Evolutionary conservation across 1,140 invertebrate species (phyloP), one percentile per base, ranked within the genome.

Genomic region (Camponotus pennsylvanicus): DNA sequence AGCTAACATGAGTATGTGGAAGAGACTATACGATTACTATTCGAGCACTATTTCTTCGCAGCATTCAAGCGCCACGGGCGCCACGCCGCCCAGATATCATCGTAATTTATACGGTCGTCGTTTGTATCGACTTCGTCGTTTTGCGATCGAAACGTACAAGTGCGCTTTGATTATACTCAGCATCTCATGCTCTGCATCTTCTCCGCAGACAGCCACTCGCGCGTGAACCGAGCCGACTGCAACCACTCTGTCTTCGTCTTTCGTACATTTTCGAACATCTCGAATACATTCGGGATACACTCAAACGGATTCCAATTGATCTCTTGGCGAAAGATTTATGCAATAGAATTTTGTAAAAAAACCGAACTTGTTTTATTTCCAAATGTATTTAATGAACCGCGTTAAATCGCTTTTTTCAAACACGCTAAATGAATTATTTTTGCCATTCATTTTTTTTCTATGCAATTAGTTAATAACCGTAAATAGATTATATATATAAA

Each of bases 61-160:
- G 55, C 67, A 79, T 75, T 75, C 78, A 73, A 78, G 78, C 69
- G 64, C 83, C 64, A 37, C 69, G 9, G 37, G n/a, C 42, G 45
- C 67, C 32, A 34, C 78, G 79, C 66, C 9, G 40, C 40, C 57
- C 73, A 88, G 90, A 91, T 91, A 91, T 89, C 85, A 85, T 89
- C 89, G 90, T 91, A 91, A 91, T 91, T 91, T 91, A 91, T 91
- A 79, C 86, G 83, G 67, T 75, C 61, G 73, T 86, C 87, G 78
- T 91, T 91, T 90, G 89, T 86, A 88, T 90, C 84, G 78, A 27
- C 57, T 42, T 76, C n/a, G 83, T 86, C 55, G 57, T 59, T 63
- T 64, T 42, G 75, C 78, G 83, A 88, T 88, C 77, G 59, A 42
- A 64, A 45, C 66, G 55, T 49, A 63, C 64, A 89, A 86, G 61